Evolutionary conservation across 2,113 vertebrate genomes (phyloP), one percentile per base, ranked within the genome.

Genomic region (Microtus ochrogaster): DNA sequence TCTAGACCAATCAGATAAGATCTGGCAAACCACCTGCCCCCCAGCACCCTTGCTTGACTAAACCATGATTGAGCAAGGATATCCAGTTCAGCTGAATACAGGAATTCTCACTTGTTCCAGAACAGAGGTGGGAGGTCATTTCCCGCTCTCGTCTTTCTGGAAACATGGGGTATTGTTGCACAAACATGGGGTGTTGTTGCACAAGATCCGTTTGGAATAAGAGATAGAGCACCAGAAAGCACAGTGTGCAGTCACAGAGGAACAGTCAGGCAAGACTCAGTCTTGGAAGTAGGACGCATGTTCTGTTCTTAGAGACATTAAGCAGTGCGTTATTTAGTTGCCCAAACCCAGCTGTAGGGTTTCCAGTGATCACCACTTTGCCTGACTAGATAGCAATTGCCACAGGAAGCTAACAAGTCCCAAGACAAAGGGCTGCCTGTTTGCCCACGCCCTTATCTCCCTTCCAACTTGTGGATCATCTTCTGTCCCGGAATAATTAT

Each of bases 251-350:
- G 49, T 70, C 63, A 22, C 16, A 17, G 58, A 90, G 74, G 68
- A 52, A 13, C 21, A 44, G 14, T 13, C 79, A 90, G 70, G 78
- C 39, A 68, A 92, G 74, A 66, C 24, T 55, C 28, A 91, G 58
- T n/a, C 26, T 89, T 58, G 91, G 76, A 79, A 81, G 66, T 76
- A 28, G 85, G 82, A 33, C 5, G 28, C 33, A 0, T 72, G 81
- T 95, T 95, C 61, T 86, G 73, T 66, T 92, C 70, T 88, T 49
- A 86, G 76, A 68, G 24, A 70, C 22, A 90, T 28, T 88, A 84
- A 44, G 61, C 81, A 21, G 66, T 65, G 63, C 22, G 1, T 92
- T 74, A 70, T 63, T 77, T 61, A 72, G 89, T 78, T 87, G 72
- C 52, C 83, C 92, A 85, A 76, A 28, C 26, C 33, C 41, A 77